Conservation (phyloP, 2,888 invertebrate genomes). For the Euphydryas editha region DNA sequence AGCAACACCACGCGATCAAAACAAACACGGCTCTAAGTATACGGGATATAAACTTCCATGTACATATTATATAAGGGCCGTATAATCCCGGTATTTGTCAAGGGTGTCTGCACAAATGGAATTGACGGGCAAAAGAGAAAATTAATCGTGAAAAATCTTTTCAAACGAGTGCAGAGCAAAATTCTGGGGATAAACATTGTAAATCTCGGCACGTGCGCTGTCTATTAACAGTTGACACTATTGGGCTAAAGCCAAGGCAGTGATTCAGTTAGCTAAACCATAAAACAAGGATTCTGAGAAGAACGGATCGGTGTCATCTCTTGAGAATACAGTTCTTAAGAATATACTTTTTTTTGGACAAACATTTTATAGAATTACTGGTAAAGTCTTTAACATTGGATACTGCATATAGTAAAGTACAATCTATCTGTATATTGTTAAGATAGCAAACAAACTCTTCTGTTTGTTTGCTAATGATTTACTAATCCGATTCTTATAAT, state of each 20-base stretch:
- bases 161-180: slow-evolving; percentile 53
- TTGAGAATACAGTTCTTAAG: slow-evolving; percentile 6
- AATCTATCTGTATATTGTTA: no score
- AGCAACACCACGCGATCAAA: slow-evolving; percentile 25
- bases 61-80: slow-evolving; percentile 11
- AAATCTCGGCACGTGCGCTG: slow-evolving; percentile 77
- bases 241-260: slow-evolving; percentile 70
- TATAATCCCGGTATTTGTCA: slow-evolving; percentile 80
- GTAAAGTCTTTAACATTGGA: no score
- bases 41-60: slow-evolving; percentile 3
- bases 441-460: no score
- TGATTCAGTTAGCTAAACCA: slow-evolving; percentile 46
- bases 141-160: slow-evolving; percentile 81
- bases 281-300: slow-evolving; percentile 31
- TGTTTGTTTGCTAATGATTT: no score
- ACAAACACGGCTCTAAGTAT: slow-evolving; percentile 42
- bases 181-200: slow-evolving; percentile 56
- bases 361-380: no score
- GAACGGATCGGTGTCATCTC: slow-evolving; percentile 21
- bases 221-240: slow-evolving; percentile 79
- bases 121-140: slow-evolving; percentile 76
- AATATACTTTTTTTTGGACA: no score
- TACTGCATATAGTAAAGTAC: no score
- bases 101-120: slow-evolving; percentile 79
- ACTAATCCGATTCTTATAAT: no score